Percentiles rank a stretch among this genome's conserved stretches.
Conservation (phyloP, 2,797 vertebrate genomes). For the Cuniculus paca region DNA sequence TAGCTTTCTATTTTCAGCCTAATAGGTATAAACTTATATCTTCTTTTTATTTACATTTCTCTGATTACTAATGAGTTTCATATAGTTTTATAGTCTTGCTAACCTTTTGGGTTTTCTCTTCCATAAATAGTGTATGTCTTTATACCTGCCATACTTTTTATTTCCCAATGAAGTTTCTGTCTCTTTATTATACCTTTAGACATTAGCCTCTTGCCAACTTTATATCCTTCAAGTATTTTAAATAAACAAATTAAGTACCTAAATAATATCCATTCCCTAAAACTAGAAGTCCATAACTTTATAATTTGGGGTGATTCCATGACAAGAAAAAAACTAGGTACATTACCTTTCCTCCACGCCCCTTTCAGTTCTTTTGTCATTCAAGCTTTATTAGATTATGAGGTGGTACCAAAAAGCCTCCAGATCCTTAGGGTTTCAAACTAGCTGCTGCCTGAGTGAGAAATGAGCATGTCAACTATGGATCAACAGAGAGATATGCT, state of each 20-base stretch:
- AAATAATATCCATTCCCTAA: neutral
- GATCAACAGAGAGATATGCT: conserved; percentile 41
- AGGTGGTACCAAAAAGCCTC: neutral
- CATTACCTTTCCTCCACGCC: neutral
- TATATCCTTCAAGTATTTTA: neutral
- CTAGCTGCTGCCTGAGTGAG: conserved; percentile 13
- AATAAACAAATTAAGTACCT: conserved; percentile 40
- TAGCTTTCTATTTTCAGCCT: conserved; percentile 57
- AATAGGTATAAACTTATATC: conserved; percentile 43
- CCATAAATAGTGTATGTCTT: neutral
- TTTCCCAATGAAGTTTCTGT: neutral
- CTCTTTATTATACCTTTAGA: conserved; percentile 3
- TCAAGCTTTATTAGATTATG: conserved; percentile 13
- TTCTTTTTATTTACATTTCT: conserved; percentile 65
- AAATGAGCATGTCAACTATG: conserved; percentile 44
- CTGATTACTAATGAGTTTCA: conserved; percentile 49
- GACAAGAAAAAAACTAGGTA: neutral
- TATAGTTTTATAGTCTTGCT: conserved; percentile 53
- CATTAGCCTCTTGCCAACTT: conserved; percentile 39
- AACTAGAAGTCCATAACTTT: conserved; percentile 29
- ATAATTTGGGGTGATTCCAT: conserved; percentile 5
- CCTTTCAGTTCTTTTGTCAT: neutral
- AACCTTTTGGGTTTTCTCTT: conserved; percentile 51
- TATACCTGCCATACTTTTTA: neutral
- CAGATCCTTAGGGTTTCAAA: conserved; percentile 29